Evolutionary conservation across 2,797 vertebrate species (phyloP).

Genomic region (Hypotaenidia okinawae): DNA sequence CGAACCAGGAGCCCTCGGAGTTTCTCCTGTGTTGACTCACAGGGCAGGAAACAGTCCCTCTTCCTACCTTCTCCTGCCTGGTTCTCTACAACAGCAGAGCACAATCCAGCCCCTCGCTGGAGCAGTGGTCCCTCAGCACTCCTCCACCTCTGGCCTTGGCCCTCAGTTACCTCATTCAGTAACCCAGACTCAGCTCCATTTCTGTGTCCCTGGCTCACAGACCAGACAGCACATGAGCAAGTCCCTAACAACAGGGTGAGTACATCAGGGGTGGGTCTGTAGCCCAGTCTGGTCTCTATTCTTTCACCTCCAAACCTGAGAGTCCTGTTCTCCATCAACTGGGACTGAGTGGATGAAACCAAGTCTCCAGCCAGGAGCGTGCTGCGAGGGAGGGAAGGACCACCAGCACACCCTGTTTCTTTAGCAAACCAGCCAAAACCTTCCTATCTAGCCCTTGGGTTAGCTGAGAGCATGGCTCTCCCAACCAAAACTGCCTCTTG

Average conservation of each 20-base stretch:
- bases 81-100: background rate
- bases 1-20: background rate
- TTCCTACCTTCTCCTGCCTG: background rate
- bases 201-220: background rate
- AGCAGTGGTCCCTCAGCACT: background rate
- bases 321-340: background rate
- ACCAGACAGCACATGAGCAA: background rate
- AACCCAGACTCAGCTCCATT: background rate
- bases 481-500: background rate
- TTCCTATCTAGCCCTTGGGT: rapidly evolving
- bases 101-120: no score
- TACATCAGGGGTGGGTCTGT: background rate
- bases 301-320: background rate
- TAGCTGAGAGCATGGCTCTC: background rate
- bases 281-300: background rate
- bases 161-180: background rate
- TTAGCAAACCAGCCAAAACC: background rate
- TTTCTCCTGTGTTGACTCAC: background rate
- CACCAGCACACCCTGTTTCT: background rate
- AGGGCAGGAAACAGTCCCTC: background rate
- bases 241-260: background rate
- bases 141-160: background rate
- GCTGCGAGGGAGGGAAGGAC: background rate
- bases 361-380: background rate
- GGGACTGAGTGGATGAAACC: background rate